These are phyloP conservation scores for Zaprionus camerounensis DNA, from an alignment of 1,140 invertebrate species.

Conservation along the genomic window DNA sequence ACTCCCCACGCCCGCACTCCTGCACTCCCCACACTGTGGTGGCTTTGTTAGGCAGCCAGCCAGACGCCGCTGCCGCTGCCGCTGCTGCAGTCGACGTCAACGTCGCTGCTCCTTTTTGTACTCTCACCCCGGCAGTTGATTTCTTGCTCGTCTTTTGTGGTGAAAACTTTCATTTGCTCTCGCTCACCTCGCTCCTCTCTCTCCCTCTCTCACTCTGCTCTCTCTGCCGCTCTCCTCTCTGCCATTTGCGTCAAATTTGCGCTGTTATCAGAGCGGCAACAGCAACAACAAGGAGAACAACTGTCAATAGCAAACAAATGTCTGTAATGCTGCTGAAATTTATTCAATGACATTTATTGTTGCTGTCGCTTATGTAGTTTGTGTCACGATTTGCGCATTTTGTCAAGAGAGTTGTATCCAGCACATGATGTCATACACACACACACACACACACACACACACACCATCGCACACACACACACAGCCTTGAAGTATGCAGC, in stretches of 20 bases:
- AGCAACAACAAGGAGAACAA: constrained; percentile 25
- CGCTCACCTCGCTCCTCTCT: constrained; percentile 2
- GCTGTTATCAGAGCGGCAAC: constrained; percentile 69
- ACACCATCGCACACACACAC: neutral
- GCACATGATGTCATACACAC: constrained; percentile 55
- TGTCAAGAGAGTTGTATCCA: constrained; percentile 40
- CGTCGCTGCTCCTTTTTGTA: constrained; percentile 37
- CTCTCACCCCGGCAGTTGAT: constrained; percentile 43
- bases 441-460: neutral
- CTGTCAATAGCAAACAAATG: constrained; percentile 65
- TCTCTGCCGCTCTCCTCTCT: neutral
- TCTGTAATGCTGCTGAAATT: constrained; percentile 60
- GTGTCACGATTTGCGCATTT: constrained; percentile 48
- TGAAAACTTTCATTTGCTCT: constrained; percentile 69
- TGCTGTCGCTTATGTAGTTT: constrained; percentile 55
- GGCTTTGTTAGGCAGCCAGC: constrained; percentile 64
- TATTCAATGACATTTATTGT: constrained; percentile 69
- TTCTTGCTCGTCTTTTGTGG: constrained; percentile 62
- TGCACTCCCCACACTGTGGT: constrained; percentile 47
- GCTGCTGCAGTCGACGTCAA: constrained; percentile 1
- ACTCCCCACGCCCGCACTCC: neutral
- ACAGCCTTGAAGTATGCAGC: constrained; percentile 48
- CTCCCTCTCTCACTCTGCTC: constrained; percentile 12
- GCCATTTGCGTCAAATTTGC: constrained; percentile 59
- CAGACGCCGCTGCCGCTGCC: constrained; percentile 63